Evolutionary conservation across 2,797 vertebrate species (phyloP), one percentile per base, ranked within the genome.

Genomic region (Eulemur rubriventer): DNA sequence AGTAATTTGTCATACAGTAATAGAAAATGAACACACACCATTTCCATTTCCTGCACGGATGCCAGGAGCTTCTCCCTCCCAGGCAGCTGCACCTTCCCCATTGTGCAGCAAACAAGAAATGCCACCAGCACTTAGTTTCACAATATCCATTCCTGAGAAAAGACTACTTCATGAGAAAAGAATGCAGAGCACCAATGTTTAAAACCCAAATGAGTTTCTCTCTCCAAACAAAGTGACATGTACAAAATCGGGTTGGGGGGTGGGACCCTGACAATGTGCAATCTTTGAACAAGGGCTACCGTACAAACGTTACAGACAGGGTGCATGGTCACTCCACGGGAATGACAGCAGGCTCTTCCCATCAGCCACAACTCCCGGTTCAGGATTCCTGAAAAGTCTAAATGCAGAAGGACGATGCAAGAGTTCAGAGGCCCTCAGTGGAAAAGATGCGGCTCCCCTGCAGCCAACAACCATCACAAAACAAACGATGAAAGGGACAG

Each of bases 241-340:
- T 7, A 72, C 26, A 48, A 67, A 69, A 69, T 35, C 13, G 30
- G 69, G 9, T 7, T 1, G 41, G 41, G 43, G 43, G 43, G 41
- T 4, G 4, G 43, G 24, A 70, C n/a, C 7, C 55, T 48, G 65
- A 24, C 4, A 38, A 48, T 1, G 24, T 18, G 41, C 1, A 10
- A n/a, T 35, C 17, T 26, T 61, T 35, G 12, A 38, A 61, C 6
- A 26, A 0, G 0, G 6, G 24, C 81, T 57, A 30, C 12, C 43
- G 18, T 13, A 18, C 0, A 33, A 22, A 18, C 4, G 20, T 16
- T 52, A 16, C 41, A 35, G 35, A 13, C 12, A 2, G 0, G 11
- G 59, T 1, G 2, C 67, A 4, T 0, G 38, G 41, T 30, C 35
- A n/a, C 38, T 65, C 48, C 67, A 17, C 6, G 1, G 72, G 61